A percentile compares a stretch with the other conserved stretches of the same genome.
Conservation (phyloP, 2,797 vertebrate species). For the Falco biarmicus region DNA sequence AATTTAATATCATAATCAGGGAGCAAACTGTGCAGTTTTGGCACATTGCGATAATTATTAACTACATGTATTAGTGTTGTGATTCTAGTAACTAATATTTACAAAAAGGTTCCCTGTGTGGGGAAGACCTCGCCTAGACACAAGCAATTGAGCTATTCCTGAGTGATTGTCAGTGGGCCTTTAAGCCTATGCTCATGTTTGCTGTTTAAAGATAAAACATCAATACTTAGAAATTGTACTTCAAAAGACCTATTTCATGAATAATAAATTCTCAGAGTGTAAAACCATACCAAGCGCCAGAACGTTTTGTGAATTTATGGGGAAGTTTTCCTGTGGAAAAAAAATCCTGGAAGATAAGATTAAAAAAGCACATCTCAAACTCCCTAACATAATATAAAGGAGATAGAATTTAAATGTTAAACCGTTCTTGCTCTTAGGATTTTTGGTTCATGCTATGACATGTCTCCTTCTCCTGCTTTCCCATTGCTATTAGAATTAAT, state of each 20-base stretch:
- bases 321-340: constrained; percentile 63
- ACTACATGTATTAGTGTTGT: constrained; percentile 78
- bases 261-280: constrained; percentile 78
- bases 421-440: constrained; percentile 2
- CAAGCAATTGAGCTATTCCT: constrained; percentile 72
- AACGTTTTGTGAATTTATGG: constrained; percentile 75
- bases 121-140: constrained; percentile 75
- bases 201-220: constrained; percentile 78
- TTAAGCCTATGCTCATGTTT: constrained; percentile 68
- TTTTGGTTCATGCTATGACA: constrained; percentile 1
- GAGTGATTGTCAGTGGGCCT: constrained; percentile 76
- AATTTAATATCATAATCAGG: constrained; percentile 84
- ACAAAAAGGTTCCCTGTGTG: constrained; percentile 78
- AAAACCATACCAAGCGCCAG: constrained; percentile 67
- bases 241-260: constrained; percentile 77
- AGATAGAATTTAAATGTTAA: constrained; percentile 51
- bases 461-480: not conserved
- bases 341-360: constrained; percentile 33
- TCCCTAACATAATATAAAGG: constrained; percentile 39
- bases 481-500: not conserved
- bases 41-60: constrained; percentile 83
- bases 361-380: constrained; percentile 31
- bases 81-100: constrained; percentile 83
- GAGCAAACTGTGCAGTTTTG: constrained; percentile 81
- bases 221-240: constrained; percentile 79